Conservation (phyloP, 2,888 invertebrate species). For the Galeruca laticollis region DNA sequence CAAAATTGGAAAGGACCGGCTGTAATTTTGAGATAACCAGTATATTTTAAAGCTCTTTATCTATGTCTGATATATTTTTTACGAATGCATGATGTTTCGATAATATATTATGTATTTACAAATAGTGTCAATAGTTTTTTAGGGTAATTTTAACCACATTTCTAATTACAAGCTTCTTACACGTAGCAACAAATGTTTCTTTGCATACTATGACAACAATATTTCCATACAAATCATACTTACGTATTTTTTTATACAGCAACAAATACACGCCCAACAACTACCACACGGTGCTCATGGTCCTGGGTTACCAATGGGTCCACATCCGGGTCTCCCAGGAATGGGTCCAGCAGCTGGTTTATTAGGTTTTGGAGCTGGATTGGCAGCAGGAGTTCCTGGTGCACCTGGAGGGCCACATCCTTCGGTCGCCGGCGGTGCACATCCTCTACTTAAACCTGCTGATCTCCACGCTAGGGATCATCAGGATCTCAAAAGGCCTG, state of each 20-base stretch:
- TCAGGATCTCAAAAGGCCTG: conserved; percentile 62
- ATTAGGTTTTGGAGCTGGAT: conserved; percentile 58
- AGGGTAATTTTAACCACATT: too few species aligned
- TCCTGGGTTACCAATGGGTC: conserved; percentile 64
- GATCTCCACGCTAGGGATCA: conserved; percentile 61
- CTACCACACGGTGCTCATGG: conserved; percentile 65
- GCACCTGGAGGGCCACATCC: conserved; percentile 59
- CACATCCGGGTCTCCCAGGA: conserved; percentile 64
- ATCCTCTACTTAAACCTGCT: conserved; percentile 64
- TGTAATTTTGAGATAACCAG: too few species aligned
- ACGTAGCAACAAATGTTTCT: neutral
- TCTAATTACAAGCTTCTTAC: too few species aligned
- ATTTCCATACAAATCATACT: too few species aligned
- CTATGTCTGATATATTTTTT: too few species aligned
- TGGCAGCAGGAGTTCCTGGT: conserved; percentile 58
- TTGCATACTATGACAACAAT: neutral
- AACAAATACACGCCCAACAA: conserved; percentile 67
- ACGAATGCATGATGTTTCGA: too few species aligned
- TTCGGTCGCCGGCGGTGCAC: conserved; percentile 57
- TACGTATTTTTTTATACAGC: conserved; percentile 52
- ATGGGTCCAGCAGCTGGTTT: conserved; percentile 61
- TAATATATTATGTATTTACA: too few species aligned
- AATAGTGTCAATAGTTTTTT: too few species aligned
- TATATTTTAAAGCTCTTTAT: too few species aligned
- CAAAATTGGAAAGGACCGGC: too few species aligned